Evolutionary conservation across 64 coral and sea anemone genomes (phyloP).

Genomic region (Actinia equina): DNA sequence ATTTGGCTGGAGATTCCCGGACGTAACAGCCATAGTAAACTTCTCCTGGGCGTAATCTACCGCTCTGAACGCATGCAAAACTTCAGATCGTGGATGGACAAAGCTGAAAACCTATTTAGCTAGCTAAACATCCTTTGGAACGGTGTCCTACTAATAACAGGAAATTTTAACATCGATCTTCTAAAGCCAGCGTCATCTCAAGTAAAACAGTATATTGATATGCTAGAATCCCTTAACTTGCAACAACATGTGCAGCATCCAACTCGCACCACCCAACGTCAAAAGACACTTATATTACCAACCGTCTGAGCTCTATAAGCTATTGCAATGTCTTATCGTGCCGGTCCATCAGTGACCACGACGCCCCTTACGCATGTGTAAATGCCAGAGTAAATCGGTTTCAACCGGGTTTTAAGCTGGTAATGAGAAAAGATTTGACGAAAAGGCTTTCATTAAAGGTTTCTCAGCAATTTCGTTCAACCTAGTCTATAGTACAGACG

Average conservation of each 20-base stretch:
- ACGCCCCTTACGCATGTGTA: too few species aligned
- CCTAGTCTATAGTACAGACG: conserved; percentile 25
- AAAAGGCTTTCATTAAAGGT: conserved; percentile 21
- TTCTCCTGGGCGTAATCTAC: conserved; percentile 29
- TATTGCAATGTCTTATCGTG: too few species aligned
- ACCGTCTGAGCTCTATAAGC: too few species aligned
- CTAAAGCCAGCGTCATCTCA: background rate
- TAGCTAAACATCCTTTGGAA: conserved; percentile 16
- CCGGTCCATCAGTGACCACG: too few species aligned
- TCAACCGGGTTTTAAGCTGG: too few species aligned
- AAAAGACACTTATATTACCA: too few species aligned
- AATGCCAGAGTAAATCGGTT: too few species aligned
- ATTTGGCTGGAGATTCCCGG: conserved; percentile 53
- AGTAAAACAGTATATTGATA: conserved; percentile 15
- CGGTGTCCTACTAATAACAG: conserved; percentile 30
- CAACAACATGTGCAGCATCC: conserved; percentile 26
- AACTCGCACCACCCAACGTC: too few species aligned
- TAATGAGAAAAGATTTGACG: too few species aligned
- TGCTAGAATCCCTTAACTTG: conserved; percentile 45
- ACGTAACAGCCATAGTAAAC: conserved; percentile 46
- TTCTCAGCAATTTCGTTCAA: conserved; percentile 19
- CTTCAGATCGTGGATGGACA: background rate
- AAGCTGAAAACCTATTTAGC: conserved; percentile 18
- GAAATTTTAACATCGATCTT: conserved; percentile 31
- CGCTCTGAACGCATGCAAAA: conserved; percentile 1